A percentile compares a stretch with the other conserved stretches of the same genome.
These are phyloP conservation scores for Mastomys natalensis DNA, from an alignment of 2,113 vertebrate species.

Conservation along the genomic window DNA sequence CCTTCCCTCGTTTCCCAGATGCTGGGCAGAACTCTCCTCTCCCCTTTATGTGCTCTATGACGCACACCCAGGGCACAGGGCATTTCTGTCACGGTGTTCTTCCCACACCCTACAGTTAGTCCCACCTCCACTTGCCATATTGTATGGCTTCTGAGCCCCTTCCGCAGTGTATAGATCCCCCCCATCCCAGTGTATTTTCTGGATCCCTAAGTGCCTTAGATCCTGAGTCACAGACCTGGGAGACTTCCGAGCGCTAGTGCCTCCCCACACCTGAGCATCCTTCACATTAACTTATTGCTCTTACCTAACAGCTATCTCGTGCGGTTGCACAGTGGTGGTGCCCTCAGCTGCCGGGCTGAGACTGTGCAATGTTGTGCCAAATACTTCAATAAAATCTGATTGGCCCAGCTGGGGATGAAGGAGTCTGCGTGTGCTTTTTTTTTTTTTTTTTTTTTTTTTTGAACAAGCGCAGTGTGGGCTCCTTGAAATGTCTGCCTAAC, in stretches of 20 bases:
- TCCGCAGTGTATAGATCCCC: background rate
- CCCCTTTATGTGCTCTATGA: conserved; percentile 72
- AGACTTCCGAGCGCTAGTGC: accelerated
- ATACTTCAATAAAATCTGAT: conserved; percentile 75
- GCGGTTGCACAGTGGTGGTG: background rate
- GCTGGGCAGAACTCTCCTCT: background rate
- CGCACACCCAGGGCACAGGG: conserved; percentile 18
- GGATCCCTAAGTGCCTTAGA: background rate
- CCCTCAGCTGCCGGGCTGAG: background rate
- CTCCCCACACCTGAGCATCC: background rate
- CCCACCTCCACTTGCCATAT: background rate
- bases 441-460: background rate
- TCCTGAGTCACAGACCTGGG: background rate
- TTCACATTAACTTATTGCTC: conserved; percentile 60
- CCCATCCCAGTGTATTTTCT: background rate
- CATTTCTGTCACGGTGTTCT: background rate
- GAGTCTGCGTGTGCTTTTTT: background rate
- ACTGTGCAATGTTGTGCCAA: background rate
- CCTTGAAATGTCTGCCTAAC: background rate
- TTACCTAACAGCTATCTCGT: background rate
- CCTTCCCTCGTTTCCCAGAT: background rate
- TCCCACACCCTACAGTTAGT: background rate
- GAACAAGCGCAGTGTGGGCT: background rate
- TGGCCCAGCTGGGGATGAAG: background rate
- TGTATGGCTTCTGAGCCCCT: background rate